phyloP scores from a whole-genome alignment of 2,113 vertebrate species.

The Plecotus auritus region DNA sequence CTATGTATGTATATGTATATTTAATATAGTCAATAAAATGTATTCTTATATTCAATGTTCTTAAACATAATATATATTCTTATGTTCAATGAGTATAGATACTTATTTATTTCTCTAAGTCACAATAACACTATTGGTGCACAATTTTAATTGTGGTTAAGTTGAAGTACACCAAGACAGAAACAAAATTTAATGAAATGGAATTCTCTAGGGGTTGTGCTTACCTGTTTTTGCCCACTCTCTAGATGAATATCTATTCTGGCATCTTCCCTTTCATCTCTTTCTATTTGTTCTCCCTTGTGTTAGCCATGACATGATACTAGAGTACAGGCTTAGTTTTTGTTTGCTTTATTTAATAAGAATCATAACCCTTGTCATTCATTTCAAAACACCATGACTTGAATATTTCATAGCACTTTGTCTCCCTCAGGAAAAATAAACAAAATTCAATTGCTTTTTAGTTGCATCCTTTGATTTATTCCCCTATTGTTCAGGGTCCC shows the following conservation, averaged over 20 bases:
- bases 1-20: neutral
- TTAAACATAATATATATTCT: neutral
- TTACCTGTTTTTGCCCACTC: neutral
- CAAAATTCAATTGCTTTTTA: slow-evolving; percentile 3
- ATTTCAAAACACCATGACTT: neutral
- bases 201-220: neutral
- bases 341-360: neutral
- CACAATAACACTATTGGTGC: neutral
- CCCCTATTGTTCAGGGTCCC: neutral
- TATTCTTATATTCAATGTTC: neutral
- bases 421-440: neutral
- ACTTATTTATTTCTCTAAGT: neutral
- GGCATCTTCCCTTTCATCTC: neutral
- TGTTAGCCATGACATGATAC: neutral
- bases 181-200: neutral
- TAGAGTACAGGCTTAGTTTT: neutral
- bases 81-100: neutral
- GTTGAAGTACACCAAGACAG: neutral
- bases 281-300: neutral
- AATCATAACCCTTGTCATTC: neutral
- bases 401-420: neutral
- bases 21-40: neutral
- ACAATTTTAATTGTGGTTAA: neutral
- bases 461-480: neutral
- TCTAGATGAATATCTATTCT: neutral